A percentile compares a stretch with the other conserved stretches of the same genome.
Conservation (phyloP, 2,888 invertebrate genomes). For the Anoncus sp. region DNA sequence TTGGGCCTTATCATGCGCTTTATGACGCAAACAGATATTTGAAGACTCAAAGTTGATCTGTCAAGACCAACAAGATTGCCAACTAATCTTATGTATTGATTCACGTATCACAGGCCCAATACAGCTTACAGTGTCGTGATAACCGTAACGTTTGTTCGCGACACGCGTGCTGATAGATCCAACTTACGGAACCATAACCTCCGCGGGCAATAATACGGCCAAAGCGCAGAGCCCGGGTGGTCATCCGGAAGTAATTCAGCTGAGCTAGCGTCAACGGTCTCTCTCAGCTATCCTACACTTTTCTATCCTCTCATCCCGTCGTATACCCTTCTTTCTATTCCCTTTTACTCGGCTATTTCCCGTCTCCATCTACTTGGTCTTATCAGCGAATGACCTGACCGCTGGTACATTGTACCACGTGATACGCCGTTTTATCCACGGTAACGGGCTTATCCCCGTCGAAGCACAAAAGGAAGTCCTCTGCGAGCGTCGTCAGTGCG, state of each 20-base stretch:
- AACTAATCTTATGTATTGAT: too few relatives aligned
- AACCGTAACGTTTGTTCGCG: slow-evolving; percentile 19
- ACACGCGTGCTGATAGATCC: slow-evolving; percentile 20
- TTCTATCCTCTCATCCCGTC: slow-evolving; percentile 25
- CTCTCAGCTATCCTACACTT: slow-evolving; percentile 67
- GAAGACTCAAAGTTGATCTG: too few relatives aligned
- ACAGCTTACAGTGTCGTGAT: neutral
- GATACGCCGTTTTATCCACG: slow-evolving; percentile 63
- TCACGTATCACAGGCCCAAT: slow-evolving; percentile 7
- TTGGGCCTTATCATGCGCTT: too few relatives aligned
- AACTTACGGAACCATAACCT: slow-evolving; percentile 11
- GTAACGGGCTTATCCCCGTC: slow-evolving; percentile 61
- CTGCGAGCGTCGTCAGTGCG: slow-evolving; percentile 22
- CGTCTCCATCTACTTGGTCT: slow-evolving; percentile 29
- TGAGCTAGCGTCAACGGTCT: slow-evolving; percentile 72
- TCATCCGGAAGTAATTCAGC: slow-evolving; percentile 73
- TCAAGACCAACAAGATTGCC: too few relatives aligned
- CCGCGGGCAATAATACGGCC: slow-evolving; percentile 15
- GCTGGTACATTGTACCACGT: slow-evolving; percentile 39
- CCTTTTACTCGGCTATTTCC: slow-evolving; percentile 27
- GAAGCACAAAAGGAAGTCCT: slow-evolving; percentile 62
- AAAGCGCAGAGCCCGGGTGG: slow-evolving; percentile 67
- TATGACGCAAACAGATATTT: neutral
- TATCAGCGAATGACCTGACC: slow-evolving; percentile 55
- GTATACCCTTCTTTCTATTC: slow-evolving; percentile 50